Conservation (phyloP, 2,113 vertebrate genomes). For the Cyprinodon brontotheroides region DNA sequence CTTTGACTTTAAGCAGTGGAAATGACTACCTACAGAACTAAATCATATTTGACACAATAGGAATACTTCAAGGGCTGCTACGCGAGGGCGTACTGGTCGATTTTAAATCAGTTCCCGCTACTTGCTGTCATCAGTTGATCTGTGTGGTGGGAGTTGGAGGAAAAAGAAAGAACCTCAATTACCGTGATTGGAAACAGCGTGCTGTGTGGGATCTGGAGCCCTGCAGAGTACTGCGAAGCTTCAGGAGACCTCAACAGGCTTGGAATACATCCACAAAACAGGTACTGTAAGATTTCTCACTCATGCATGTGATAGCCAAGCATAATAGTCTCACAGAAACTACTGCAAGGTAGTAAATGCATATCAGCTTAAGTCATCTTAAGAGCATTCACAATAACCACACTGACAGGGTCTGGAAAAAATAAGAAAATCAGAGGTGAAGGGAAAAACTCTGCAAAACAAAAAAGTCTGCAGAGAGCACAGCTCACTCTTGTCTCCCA, state of each 20-base stretch:
- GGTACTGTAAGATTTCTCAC: constrained; percentile 50
- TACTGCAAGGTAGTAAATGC: constrained; percentile 33
- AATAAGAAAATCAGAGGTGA: constrained; percentile 17
- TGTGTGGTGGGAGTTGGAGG: constrained; percentile 39
- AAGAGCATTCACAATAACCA: constrained; percentile 69
- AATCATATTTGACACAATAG: neutral
- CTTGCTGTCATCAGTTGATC: constrained; percentile 36
- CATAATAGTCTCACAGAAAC: constrained; percentile 31
- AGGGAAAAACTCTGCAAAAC: constrained; percentile 35
- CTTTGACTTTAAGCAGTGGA: neutral
- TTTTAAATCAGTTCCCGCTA: constrained; percentile 14
- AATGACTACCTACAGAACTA: neutral
- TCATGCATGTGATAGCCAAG: constrained; percentile 10
- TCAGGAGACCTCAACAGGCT: constrained; percentile 45
- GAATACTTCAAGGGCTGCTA: neutral
- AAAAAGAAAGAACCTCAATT: constrained; percentile 51
- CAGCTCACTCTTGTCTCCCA: constrained; percentile 55
- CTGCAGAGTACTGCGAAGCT: constrained; percentile 39
- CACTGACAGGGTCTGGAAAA: constrained; percentile 30
- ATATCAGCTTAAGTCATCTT: constrained; percentile 64
- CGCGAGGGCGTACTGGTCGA: neutral
- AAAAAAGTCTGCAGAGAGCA: constrained; percentile 52
- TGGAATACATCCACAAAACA: constrained; percentile 47
- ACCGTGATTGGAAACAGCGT: constrained; percentile 41
- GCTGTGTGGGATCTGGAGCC: constrained; percentile 54